Base-by-base conservation (phyloP, 2,888 invertebrate species). In the Creontiades dilutus region DNA sequence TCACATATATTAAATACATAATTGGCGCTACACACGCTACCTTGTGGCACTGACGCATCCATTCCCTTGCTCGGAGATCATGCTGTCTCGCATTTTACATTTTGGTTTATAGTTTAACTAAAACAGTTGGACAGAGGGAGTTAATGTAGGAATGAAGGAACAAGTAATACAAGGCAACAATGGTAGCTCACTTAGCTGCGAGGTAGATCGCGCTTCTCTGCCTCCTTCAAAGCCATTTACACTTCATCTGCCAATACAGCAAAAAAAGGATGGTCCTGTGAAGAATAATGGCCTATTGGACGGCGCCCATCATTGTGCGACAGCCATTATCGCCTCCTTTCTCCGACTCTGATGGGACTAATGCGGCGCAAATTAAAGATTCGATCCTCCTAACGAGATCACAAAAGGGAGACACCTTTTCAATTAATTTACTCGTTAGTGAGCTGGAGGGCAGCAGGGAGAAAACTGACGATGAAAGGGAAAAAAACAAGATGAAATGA, bases 321-420 rank as follows among this genome's bases (percentile, higher is more conserved):
- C 37, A 13, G 7, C 76, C 76, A 76, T 37, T 76, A 27, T 78
- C 19, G 46, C 4, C 19, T 19, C 78, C n/a, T 46, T 11, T 78
- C 78, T 78, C n/a, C 0, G 16, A 28, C 28, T 27, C 28, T 28
- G 47, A 78, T 78, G 46, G 47, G 47, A 14, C 78, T 78, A 78
- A 78, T 78, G 28, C 78, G 78, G 78, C 9, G 47, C 78, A 78
- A 78, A 78, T 78, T 78, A 46, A 78, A 78, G 78, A 78, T 78
- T 78, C 78, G 78, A 46, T 78, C 19, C 78, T 78, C 37, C 78
- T 78, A 46, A 78, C 78, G 78, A 78, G 78, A 78, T 78, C 78
- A 78, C 78, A 78, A 78, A 78, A 78, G 46, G 78, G 78, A 5
- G 78, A 46, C 37, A 78, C 37, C 78, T 78, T n/a, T 78, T 78